Base-by-base conservation (phyloP, 2,797 vertebrate species). In the Dallia pectoralis region DNA sequence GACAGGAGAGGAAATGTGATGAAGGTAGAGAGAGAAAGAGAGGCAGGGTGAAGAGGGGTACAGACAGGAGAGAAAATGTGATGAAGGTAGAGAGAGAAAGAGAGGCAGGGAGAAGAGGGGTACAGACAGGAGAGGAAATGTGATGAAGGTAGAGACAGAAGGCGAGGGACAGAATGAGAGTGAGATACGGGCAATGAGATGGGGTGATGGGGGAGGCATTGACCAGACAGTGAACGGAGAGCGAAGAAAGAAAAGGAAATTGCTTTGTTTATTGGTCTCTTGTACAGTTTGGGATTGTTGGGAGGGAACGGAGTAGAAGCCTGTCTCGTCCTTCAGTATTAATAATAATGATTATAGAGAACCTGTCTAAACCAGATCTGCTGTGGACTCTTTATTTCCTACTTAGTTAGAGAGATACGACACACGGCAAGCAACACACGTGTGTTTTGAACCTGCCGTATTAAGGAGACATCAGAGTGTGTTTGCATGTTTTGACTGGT, bases 211-310 rank as follows among this genome's bases (percentile, higher is more conserved):
- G 40, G 40, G 40, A 1, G 40, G 40, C 40, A 14, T 44, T 11
- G 40, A 44, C 40, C 40, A 63, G 27, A 30, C 14, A 16, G 27
- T 12, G 27, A 18, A 27, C 6, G 0, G 25, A 25, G 14, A 30
- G 29, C 0, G 25, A 63, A 27, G 18, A 16, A 32, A 63, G 18
- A 32, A 32, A 32, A 27, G 61, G 61, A 63, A 19, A 32, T 56
- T 56, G 53, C 53, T 25, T 56, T n/a, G 53, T 56, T 56, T 56
- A 56, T 56, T 56, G 2, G 53, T 56, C 53, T 56, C 9, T 56
- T 22, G 53, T 56, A 77, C 40, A 44, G 40, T 44, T 44, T 72
- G 48, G 30, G 33, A 62, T 72, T 25, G 56, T 78, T 8, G 72
- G 75, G 70, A 29, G 2, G 68, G 76, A 4, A 78, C 71, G 49